Conservation (phyloP, 2,797 vertebrate species). For the Paguma larvata region DNA sequence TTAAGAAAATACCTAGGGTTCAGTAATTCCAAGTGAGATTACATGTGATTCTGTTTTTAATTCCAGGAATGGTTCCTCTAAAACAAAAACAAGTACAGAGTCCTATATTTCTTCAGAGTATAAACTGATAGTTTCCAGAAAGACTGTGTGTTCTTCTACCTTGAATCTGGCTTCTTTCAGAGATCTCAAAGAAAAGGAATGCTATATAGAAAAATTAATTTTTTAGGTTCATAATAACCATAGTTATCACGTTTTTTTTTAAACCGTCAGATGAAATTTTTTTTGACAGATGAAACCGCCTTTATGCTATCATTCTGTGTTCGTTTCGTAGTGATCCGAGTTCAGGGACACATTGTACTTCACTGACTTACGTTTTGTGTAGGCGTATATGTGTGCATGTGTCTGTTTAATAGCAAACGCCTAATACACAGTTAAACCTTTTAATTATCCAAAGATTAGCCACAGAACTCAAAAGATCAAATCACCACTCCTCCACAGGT, state of each 20-base stretch:
- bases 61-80: constrained; percentile 14
- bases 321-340: constrained; percentile 11
- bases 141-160: background rate
- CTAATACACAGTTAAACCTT: constrained; percentile 60
- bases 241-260: background rate
- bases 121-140: constrained; percentile 39
- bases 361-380: background rate
- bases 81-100: background rate
- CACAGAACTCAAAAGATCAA: constrained; percentile 68
- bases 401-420: background rate
- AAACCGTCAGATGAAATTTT: background rate
- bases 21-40: constrained; percentile 20
- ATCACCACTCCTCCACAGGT: constrained; percentile 48
- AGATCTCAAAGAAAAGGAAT: constrained; percentile 50
- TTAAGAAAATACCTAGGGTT: background rate
- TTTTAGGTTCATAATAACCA: background rate
- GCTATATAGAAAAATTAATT: constrained; percentile 25
- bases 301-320: background rate
- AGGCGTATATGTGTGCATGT: background rate
- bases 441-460: constrained; percentile 72
- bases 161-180: constrained; percentile 31
- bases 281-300: constrained; percentile 35
- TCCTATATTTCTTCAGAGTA: background rate
- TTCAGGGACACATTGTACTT: constrained; percentile 51
- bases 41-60: constrained; percentile 16